phyloP scores from a whole-genome alignment of 2,113 vertebrate genomes.

The Pachypanchax playfairii region DNA sequence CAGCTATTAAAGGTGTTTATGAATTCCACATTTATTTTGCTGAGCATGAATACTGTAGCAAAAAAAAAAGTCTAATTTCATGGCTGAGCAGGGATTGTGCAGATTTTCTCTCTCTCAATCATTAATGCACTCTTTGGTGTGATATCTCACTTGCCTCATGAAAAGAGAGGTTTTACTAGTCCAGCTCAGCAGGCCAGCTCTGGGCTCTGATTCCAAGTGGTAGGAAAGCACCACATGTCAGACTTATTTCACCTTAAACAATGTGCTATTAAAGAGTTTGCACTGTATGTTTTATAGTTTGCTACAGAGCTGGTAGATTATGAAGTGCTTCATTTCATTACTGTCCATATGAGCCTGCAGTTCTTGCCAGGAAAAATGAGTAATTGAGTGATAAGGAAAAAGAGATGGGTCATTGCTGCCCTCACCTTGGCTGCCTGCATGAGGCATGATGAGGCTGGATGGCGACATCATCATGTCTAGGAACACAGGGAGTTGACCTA shows the following conservation, averaged over 20 bases:
- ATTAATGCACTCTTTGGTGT: constrained; percentile 56
- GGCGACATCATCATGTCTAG: constrained; percentile 78
- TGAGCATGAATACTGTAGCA: constrained; percentile 17
- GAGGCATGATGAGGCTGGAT: no score
- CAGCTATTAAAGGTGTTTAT: constrained; percentile 8
- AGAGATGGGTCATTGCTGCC: constrained; percentile 60
- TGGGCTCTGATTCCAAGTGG: constrained; percentile 66
- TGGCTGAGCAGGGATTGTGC: neutral
- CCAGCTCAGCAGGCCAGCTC: constrained; percentile 62
- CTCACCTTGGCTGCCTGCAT: constrained; percentile 74
- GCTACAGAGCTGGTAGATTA: constrained; percentile 69
- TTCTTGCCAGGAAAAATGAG: constrained; percentile 74
- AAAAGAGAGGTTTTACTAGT: constrained; percentile 74
- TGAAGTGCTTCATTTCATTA: constrained; percentile 75
- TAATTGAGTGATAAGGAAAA: constrained; percentile 74
- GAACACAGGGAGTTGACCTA: constrained; percentile 67
- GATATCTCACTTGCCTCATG: constrained; percentile 74
- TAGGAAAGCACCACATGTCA: constrained; percentile 65
- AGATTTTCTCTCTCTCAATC: constrained; percentile 10
- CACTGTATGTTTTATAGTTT: constrained; percentile 73
- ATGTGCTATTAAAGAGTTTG: constrained; percentile 77
- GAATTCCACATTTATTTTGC: constrained; percentile 5
- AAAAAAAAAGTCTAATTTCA: constrained; percentile 22
- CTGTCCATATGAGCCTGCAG: constrained; percentile 69
- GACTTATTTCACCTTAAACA: constrained; percentile 75